A percentile compares a stretch with the other conserved stretches of the same genome.
Conservation (phyloP, 2,113 vertebrate genomes). For the Gracilinanus agilis region DNA sequence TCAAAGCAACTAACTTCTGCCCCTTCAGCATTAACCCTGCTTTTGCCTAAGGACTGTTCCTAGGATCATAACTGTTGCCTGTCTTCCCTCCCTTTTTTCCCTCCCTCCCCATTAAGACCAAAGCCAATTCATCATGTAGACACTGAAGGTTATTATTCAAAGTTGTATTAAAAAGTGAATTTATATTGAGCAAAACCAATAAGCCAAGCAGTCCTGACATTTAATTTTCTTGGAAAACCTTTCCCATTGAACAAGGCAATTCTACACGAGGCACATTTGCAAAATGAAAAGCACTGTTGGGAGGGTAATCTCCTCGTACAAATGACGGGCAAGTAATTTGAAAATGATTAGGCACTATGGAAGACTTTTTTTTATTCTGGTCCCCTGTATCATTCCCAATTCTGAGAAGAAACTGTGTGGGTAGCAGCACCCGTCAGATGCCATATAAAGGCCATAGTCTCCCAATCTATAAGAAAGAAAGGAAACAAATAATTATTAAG, state of each 20-base stretch:
- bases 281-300: conserved; percentile 73
- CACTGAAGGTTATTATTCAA: conserved; percentile 79
- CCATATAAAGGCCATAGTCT: not conserved
- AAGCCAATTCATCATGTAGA: conserved; percentile 74
- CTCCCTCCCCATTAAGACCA: conserved; percentile 62
- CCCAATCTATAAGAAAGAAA: not conserved
- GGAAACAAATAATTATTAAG: not conserved
- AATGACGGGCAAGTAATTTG: conserved; percentile 58
- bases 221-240: conserved; percentile 83
- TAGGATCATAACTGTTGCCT: conserved; percentile 31
- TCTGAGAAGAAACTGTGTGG: conserved; percentile 27
- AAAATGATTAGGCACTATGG: conserved; percentile 32
- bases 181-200: conserved; percentile 82
- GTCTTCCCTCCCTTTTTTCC: not conserved
- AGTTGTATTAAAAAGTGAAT: conserved; percentile 77
- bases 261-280: conserved; percentile 62
- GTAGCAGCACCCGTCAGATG: conserved; percentile 12
- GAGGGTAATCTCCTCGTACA: conserved; percentile 43
- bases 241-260: conserved; percentile 72
- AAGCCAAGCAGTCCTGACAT: conserved; percentile 77
- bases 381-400: not conserved
- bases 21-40: conserved; percentile 60
- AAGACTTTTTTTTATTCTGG: conserved; percentile 37
- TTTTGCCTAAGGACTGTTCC: conserved; percentile 26
- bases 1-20: conserved; percentile 55